Evolutionary conservation across 2,888 invertebrate genomes (phyloP), one percentile per base, ranked within the genome.

Genomic region (Syritta pipiens): DNA sequence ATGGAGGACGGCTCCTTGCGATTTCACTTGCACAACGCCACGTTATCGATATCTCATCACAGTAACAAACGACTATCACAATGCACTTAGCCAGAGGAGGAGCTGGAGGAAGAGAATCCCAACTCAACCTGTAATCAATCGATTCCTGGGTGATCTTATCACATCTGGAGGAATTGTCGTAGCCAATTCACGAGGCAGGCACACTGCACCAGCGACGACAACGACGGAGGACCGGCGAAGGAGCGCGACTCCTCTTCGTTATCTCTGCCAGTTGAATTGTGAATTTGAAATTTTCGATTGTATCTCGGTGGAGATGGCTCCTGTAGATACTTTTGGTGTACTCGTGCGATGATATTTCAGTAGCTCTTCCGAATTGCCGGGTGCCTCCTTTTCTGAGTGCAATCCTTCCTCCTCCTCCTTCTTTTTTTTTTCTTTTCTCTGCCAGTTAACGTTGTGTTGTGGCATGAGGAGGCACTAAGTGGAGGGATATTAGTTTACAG

Each of bases 1-100:
- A n/a, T 40, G n/a, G 48, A 24, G 10, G 26, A 51, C 3, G n/a
- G 44, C 17, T 26, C 19, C 40, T 9, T 7, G 22, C 51, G 71
- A 59, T 59, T 77, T 65, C 46, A 69, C 62, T 76, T 69, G 69
- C 55, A 55, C 26, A 72, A 28, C 35, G 7, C 32, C 55, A 79
- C 49, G 42, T 72, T 68, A 79, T 79, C 72, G 77, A 71, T 72
- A 79, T 72, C 77, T 79, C 77, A 79, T 79, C 77, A 72, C 44
- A 67, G 60, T 57, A 55, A 55, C 72, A 62, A 67, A 57, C 49
- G 60, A 49, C 67, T 42, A 71, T 76, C 44, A 69, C 48, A 76
- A 62, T 48, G 57, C 44, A 55, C 46, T 42, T 30, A n/a, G 12
- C 4, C 37, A 14, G 46, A 28, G 19, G 3, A 20, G 14, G 32